phyloP scores from a whole-genome alignment of 2,888 invertebrate genomes.

The Enchytraeus crypticus region DNA sequence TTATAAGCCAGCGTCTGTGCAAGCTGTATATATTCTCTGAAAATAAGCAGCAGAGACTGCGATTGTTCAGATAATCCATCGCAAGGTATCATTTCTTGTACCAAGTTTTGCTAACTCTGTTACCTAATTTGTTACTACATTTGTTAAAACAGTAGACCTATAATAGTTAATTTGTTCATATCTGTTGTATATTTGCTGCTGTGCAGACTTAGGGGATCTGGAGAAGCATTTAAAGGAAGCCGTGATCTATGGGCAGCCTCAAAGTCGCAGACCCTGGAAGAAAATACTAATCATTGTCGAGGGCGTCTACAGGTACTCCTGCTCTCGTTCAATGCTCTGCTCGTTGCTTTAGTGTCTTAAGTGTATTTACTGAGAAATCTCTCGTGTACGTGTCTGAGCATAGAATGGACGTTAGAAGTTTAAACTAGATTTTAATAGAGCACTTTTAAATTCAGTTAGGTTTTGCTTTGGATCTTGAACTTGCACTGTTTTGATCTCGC shows the following conservation, averaged over 20 bases:
- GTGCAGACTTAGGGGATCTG: slow-evolving; percentile 67
- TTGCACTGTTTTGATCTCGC: too few species aligned
- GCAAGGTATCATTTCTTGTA: not conserved
- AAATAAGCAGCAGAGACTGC: not conserved
- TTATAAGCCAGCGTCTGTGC: too few species aligned
- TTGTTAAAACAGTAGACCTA: not conserved
- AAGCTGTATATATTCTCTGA: not conserved
- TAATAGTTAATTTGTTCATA: not conserved
- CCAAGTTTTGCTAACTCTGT: not conserved
- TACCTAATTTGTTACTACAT: not conserved
- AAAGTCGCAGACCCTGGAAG: slow-evolving; percentile 69
- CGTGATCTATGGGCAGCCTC: slow-evolving; percentile 69
- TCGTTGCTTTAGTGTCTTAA: too few species aligned
- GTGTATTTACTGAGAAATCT: too few species aligned
- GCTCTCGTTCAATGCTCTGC: too few species aligned
- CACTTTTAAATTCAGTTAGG: too few species aligned
- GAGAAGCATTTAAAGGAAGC: slow-evolving; percentile 69
- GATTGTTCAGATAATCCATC: not conserved
- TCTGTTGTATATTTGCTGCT: not conserved
- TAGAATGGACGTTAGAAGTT: too few species aligned
- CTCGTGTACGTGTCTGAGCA: too few species aligned
- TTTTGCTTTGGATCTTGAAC: too few species aligned
- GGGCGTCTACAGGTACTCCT: slow-evolving; percentile 81
- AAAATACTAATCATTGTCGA: slow-evolving; percentile 88
- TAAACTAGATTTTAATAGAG: too few species aligned